Conservation (phyloP, 2,113 vertebrate genomes). For the Monopterus albus region DNA sequence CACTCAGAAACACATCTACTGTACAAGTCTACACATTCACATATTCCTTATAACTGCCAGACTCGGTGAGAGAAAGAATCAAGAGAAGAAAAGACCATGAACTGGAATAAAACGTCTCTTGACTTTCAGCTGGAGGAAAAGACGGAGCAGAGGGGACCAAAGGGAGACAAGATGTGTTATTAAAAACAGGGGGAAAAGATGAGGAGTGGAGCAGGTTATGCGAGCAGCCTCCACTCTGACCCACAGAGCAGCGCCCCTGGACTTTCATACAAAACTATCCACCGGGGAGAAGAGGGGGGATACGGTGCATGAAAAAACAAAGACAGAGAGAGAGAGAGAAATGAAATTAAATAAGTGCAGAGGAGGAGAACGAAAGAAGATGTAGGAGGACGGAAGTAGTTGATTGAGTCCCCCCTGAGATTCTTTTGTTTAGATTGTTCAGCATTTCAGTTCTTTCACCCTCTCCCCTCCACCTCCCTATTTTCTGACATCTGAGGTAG, state of each 20-base stretch:
- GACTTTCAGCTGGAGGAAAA: slow-evolving; percentile 17
- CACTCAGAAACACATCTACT: slow-evolving; percentile 29
- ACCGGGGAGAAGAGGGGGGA: slow-evolving; percentile 53
- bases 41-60: neutral
- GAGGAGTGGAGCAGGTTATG: slow-evolving; percentile 71
- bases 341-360: slow-evolving; percentile 75
- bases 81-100: neutral
- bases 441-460: slow-evolving; percentile 76
- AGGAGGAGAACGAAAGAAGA: slow-evolving; percentile 66
- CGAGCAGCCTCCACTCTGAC: slow-evolving; percentile 78
- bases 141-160: neutral
- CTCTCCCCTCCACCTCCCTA: slow-evolving; percentile 69
- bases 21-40: neutral
- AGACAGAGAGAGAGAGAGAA: slow-evolving; percentile 56
- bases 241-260: slow-evolving; percentile 69
- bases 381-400: slow-evolving; percentile 80
- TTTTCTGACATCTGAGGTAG: slow-evolving; percentile 84
- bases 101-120: neutral
- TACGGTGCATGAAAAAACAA: slow-evolving; percentile 68
- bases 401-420: slow-evolving; percentile 78
- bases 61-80: neutral
- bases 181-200: slow-evolving; percentile 35
- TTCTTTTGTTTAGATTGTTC: slow-evolving; percentile 83
- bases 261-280: slow-evolving; percentile 71
- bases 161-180: slow-evolving; percentile 41